Evolutionary conservation across 2,113 vertebrate species (phyloP).

Genomic region (Myotis yumanensis): DNA sequence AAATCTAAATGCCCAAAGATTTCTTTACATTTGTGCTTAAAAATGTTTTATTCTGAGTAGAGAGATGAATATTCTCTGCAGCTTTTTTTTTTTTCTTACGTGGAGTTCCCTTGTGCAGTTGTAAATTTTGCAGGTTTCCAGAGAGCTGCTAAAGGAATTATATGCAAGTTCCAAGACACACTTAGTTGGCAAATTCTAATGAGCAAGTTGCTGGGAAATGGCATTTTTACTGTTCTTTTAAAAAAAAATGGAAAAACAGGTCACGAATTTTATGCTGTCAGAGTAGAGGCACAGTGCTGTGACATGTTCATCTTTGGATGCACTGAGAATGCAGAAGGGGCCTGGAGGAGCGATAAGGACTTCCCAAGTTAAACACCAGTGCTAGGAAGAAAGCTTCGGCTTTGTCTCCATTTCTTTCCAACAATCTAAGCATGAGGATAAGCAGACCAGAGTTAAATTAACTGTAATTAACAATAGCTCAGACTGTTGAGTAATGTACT

Average conservation of each 20-base stretch:
- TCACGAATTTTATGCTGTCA: slow-evolving; percentile 44
- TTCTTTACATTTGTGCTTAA: slow-evolving; percentile 17
- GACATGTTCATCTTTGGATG: slow-evolving; percentile 5
- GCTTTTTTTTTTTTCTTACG: neutral
- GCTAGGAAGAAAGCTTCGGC: slow-evolving; percentile 24
- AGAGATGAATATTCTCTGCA: neutral
- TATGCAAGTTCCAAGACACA: slow-evolving; percentile 65
- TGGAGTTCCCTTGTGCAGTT: neutral
- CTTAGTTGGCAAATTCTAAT: slow-evolving; percentile 63
- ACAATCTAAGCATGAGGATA: slow-evolving; percentile 19
- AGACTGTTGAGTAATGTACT: slow-evolving; percentile 23
- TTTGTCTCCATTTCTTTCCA: slow-evolving; percentile 45
- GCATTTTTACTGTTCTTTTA: slow-evolving; percentile 55
- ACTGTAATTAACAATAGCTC: slow-evolving; percentile 64
- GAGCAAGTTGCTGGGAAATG: slow-evolving; percentile 49
- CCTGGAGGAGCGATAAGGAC: slow-evolving; percentile 12
- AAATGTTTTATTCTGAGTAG: slow-evolving; percentile 30
- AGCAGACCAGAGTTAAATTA: slow-evolving; percentile 61
- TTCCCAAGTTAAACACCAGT: slow-evolving; percentile 55
- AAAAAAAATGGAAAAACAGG: slow-evolving; percentile 48
- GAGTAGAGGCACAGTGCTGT: neutral
- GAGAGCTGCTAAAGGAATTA: slow-evolving; percentile 66
- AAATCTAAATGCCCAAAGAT: neutral
- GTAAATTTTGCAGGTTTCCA: slow-evolving; percentile 60
- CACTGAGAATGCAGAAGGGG: neutral